These are phyloP conservation scores for Drosophila sucinea DNA, from an alignment of 1,140 invertebrate genomes.

Conservation along the genomic window DNA sequence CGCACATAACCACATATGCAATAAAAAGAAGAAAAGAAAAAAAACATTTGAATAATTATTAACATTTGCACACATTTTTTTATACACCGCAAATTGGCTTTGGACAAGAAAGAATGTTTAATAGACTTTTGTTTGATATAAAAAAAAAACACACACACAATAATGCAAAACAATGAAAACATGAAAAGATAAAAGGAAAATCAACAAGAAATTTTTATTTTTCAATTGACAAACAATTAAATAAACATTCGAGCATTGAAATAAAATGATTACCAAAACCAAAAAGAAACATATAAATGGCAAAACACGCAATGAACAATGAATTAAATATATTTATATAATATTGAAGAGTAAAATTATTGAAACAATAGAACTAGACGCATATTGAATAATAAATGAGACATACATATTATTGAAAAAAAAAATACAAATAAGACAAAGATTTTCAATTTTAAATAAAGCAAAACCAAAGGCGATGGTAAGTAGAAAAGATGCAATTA, in stretches of 20 bases:
- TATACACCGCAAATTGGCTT: slow-evolving; percentile 72
- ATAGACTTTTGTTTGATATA: slow-evolving; percentile 11
- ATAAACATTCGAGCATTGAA: slow-evolving; percentile 49
- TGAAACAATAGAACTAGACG: slow-evolving; percentile 79
- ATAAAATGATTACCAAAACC: slow-evolving; percentile 5
- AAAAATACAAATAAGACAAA: slow-evolving; percentile 44
- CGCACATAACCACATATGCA: slow-evolving; percentile 5
- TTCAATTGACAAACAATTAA: slow-evolving; percentile 42
- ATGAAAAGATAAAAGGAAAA: slow-evolving; percentile 5
- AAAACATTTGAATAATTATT: slow-evolving; percentile 39
- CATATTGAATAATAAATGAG: slow-evolving; percentile 79
- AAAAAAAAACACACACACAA: neutral
- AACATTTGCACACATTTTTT: slow-evolving; percentile 61
- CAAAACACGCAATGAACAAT: slow-evolving; percentile 67
- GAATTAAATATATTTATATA: slow-evolving; percentile 75
- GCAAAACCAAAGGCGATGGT: neutral
- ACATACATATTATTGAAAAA: slow-evolving; percentile 79
- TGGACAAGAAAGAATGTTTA: slow-evolving; percentile 15
- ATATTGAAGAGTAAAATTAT: slow-evolving; percentile 68
- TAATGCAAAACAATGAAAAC: slow-evolving; percentile 18
- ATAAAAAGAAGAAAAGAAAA: slow-evolving; percentile 11
- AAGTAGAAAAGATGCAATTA: neutral
- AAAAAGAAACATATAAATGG: slow-evolving; percentile 18
- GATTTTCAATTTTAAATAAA: neutral
- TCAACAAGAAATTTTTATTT: slow-evolving; percentile 43